Percentiles rank a stretch among this genome's conserved stretches.
Conservation (phyloP, 2,113 vertebrate species). For the Etheostoma spectabile region DNA sequence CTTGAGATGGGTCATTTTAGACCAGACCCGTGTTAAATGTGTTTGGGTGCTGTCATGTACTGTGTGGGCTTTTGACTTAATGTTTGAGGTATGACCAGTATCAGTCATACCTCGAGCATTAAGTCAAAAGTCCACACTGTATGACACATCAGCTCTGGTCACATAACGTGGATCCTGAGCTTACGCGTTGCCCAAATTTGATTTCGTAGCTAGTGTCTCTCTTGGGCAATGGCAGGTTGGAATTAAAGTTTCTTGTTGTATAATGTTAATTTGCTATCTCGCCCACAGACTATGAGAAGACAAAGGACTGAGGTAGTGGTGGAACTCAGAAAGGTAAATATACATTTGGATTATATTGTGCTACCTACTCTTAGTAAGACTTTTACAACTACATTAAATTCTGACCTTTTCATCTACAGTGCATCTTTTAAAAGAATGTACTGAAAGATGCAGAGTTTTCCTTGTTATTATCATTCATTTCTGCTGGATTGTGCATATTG, state of each 20-base stretch:
- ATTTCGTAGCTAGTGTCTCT: background rate
- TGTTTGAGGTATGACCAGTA: constrained; percentile 1
- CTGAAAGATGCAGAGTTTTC: background rate
- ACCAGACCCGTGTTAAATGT: background rate
- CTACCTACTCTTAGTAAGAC: background rate
- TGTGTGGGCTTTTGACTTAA: constrained; percentile 19
- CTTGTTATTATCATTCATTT: background rate
- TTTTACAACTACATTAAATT: background rate
- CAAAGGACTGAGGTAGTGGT: constrained; percentile 99
- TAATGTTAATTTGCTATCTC: constrained; percentile 22
- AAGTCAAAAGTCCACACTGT: too few relatives aligned
- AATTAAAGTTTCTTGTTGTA: constrained; percentile 1
- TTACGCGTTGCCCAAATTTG: background rate
- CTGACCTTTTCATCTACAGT: background rate
- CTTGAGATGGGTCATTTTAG: constrained; percentile 27
- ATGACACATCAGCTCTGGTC: background rate
- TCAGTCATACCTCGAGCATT: too few relatives aligned
- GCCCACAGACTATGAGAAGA: constrained; percentile 95
- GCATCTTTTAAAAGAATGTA: background rate
- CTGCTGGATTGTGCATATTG: background rate
- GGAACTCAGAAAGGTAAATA: constrained; percentile 95
- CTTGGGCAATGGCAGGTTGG: background rate
- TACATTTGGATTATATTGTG: background rate
- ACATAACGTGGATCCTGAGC: background rate
- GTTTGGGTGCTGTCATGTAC: constrained; percentile 44